Base-by-base conservation (phyloP, 2,797 vertebrate species). In the Galaxias olidus region DNA sequence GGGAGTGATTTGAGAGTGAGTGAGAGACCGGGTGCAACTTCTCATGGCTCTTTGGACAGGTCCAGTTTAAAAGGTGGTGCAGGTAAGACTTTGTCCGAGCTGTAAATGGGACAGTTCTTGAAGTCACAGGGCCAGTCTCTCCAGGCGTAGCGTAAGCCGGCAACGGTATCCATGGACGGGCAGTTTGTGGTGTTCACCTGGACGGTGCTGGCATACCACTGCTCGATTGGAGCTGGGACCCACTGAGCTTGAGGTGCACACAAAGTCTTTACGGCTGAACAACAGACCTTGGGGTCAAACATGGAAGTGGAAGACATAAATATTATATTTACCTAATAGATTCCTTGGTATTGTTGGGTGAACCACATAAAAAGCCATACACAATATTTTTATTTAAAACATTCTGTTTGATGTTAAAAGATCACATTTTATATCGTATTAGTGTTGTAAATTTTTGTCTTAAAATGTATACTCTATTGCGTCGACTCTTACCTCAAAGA, bases 141-240 rank as follows among this genome's bases (percentile, higher is more conserved):
- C 96, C 97, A 98, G 7, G 95, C 94, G 0, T 97, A 98, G 30
- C 94, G 93, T 51, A 98, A 51, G 41, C 82, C 94, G 45, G 63
- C 54, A 9, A 86, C 81, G 18, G 58, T 7, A 0, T 55, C 9
- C 0, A 63, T 4, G 0, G 1, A 43, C 0, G 1, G 0, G 59
- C 94, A 96, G n/a, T 17, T 8, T 0, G 0, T 7, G 60, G 82
- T 19, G 0, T 45, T 72, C 74, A 98, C 45, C 0, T 57, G 65
- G 69, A 96, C 67, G 0, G 3, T 78, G 50, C 13, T 70, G 1
- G 19, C 20, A 20, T 18, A 72, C 69, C 74, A 80, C 0, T 48
- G 13, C 48, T 71, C 4, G 54, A 94, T 73, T 0, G 87, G 78
- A 44, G 83, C 93, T 0, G 80, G 78, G 15, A 89, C 57, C 96